phyloP scores from a whole-genome alignment of 2,888 invertebrate species.

The Drosophila meridionalis region DNA sequence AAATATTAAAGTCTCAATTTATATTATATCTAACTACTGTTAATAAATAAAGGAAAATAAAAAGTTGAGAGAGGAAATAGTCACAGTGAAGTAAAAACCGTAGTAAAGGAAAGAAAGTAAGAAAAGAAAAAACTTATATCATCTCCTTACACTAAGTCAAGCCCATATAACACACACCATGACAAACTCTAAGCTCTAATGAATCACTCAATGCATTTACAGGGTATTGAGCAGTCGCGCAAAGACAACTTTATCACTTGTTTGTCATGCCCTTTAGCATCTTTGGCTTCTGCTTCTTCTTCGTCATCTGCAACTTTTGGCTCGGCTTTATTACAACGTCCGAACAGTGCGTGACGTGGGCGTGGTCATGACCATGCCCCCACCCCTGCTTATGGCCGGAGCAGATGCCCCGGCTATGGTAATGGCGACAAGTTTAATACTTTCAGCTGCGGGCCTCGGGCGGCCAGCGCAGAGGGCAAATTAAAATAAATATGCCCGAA shows the following conservation, averaged over 20 bases:
- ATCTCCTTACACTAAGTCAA: too few species aligned
- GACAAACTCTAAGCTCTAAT: neutral
- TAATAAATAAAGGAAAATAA: neutral
- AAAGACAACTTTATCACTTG: neutral
- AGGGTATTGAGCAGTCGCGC: neutral
- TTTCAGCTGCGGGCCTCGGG: conserved; percentile 40
- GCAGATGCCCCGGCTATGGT: conserved; percentile 33
- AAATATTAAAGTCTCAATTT: too few species aligned
- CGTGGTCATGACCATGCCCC: conserved; percentile 7
- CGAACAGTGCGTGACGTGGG: conserved; percentile 15
- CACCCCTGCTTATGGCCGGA: conserved; percentile 23
- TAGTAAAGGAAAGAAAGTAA: neutral
- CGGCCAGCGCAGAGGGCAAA: conserved; percentile 39
- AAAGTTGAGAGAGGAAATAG: neutral
- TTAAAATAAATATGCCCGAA: conserved; percentile 63
- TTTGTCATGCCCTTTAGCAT: neutral
- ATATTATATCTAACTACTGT: too few species aligned
- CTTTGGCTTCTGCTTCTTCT: neutral
- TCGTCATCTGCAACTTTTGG: conserved; percentile 9
- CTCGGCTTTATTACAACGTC: conserved; percentile 23
- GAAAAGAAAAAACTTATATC: too few species aligned
- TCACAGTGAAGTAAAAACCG: neutral
- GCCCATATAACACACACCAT: neutral
- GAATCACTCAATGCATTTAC: neutral
- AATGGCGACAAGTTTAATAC: conserved; percentile 64